Percentiles rank a stretch among this genome's conserved stretches.
Evolutionary conservation across 2,113 vertebrate species (phyloP).

Genomic region (Chiloscyllium plagiosum): DNA sequence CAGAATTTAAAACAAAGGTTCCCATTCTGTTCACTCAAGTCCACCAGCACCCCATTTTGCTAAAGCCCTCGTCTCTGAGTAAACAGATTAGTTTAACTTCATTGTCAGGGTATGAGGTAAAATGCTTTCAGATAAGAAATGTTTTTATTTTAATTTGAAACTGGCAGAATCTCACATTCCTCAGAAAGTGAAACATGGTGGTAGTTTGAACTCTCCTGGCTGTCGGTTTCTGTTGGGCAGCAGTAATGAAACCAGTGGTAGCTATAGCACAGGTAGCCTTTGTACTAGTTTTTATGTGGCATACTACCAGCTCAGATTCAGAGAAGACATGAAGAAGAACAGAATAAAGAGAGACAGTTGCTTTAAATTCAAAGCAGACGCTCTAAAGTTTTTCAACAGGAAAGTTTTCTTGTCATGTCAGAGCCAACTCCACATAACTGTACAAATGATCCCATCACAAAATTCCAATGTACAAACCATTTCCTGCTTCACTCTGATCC

Average conservation of each 20-base stretch:
- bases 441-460: neutral
- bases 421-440: neutral
- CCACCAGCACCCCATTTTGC: neutral
- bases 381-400: neutral
- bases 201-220: neutral
- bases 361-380: neutral
- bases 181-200: neutral
- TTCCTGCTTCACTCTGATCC: conserved; percentile 15
- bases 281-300: conserved; percentile 2
- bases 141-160: conserved; percentile 27
- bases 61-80: neutral
- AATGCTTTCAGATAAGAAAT: conserved; percentile 28
- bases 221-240: neutral
- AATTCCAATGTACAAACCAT: conserved; percentile 33
- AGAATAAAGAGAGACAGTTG: neutral
- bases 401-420: neutral
- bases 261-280: neutral
- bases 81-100: neutral
- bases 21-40: neutral
- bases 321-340: neutral
- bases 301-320: neutral
- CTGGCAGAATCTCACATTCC: conserved; percentile 13
- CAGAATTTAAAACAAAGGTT: neutral
- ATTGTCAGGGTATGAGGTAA: conserved; percentile 21
- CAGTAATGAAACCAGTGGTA: neutral